Evolutionary conservation across 2,888 invertebrate species (phyloP).

Genomic region (Linyphia triangularis): DNA sequence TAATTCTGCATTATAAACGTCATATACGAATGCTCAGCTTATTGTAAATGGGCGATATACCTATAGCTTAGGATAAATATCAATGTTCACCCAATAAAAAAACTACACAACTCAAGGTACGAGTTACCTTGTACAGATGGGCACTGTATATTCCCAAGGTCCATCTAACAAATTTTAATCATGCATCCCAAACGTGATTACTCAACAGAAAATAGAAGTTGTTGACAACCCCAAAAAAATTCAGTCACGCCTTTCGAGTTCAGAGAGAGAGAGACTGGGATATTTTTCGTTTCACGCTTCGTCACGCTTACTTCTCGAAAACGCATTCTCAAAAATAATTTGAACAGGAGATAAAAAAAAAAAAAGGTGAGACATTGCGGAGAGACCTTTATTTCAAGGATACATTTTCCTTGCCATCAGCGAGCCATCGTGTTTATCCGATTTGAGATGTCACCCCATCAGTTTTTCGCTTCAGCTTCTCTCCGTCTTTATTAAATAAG

Average conservation of each 20-base stretch:
- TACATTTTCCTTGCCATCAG: neutral
- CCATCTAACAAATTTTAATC: neutral
- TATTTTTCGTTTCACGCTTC: conserved; percentile 49
- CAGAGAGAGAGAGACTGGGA: neutral
- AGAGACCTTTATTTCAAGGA: neutral
- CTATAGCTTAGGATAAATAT: too few relatives aligned
- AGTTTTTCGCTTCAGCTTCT: conserved; percentile 20
- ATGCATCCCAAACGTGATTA: conserved; percentile 3
- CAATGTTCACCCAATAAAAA: too few relatives aligned
- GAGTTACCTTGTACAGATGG: too few relatives aligned
- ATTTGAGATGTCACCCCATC: conserved; percentile 59
- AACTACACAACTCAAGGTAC: neutral
- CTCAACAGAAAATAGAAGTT: neutral
- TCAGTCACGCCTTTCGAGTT: neutral
- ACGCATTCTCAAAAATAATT: conserved; percentile 53
- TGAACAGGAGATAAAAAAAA: neutral
- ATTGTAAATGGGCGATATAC: too few relatives aligned
- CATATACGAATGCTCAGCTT: too few relatives aligned
- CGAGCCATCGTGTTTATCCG: conserved; percentile 46
- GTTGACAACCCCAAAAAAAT: neutral
- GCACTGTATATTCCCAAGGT: neutral
- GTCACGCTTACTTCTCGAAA: conserved; percentile 39
- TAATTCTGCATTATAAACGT: too few relatives aligned
- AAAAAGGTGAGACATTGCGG: neutral
- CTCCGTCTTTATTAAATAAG: conserved; percentile 70